These are phyloP conservation scores for Agrypnus murinus DNA, from an alignment of 2,888 invertebrate species.

Conservation along the genomic window DNA sequence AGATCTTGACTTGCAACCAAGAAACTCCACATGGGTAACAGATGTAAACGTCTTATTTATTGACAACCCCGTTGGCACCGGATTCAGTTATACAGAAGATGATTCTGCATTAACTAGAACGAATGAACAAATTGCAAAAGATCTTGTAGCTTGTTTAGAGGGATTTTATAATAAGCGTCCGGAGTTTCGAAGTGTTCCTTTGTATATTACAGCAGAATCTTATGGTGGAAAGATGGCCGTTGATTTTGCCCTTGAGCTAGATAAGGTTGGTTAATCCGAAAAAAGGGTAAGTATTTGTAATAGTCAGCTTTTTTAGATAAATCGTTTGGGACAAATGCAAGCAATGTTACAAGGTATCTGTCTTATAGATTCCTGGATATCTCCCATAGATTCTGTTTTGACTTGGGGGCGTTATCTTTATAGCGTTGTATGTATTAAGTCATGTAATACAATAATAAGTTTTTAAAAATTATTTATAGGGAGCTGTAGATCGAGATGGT, in stretches of 20 bases:
- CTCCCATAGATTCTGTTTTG: conserved; percentile 87
- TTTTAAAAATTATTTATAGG: conserved; percentile 61
- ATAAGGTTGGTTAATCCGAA: conserved; percentile 59
- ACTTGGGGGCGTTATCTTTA: conserved; percentile 89
- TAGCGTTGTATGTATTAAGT: conserved; percentile 74
- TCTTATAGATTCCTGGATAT: conserved; percentile 93
- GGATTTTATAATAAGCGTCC: conserved; percentile 72
- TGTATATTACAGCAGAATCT: conserved; percentile 78
- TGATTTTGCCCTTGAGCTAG: conserved; percentile 41
- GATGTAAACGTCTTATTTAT: conserved; percentile 88
- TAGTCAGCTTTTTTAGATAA: too few relatives aligned
- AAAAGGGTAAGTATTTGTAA: too few relatives aligned
- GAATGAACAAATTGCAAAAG: conserved; percentile 76
- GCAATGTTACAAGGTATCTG: conserved; percentile 87
- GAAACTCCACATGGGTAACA: conserved; percentile 85
- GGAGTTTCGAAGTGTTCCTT: conserved; percentile 73
- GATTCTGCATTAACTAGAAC: conserved; percentile 71
- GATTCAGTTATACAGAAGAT: conserved; percentile 85
- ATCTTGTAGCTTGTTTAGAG: conserved; percentile 73
- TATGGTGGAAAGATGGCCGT: conserved; percentile 79
- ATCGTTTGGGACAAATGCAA: too few relatives aligned
- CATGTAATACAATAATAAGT: neutral
- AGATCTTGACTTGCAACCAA: conserved; percentile 77
- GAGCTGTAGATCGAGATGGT: conserved; percentile 82
- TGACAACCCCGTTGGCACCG: conserved; percentile 91